These are phyloP conservation scores for Tapera naevia DNA, from an alignment of 2,797 vertebrate species.

Conservation along the genomic window DNA sequence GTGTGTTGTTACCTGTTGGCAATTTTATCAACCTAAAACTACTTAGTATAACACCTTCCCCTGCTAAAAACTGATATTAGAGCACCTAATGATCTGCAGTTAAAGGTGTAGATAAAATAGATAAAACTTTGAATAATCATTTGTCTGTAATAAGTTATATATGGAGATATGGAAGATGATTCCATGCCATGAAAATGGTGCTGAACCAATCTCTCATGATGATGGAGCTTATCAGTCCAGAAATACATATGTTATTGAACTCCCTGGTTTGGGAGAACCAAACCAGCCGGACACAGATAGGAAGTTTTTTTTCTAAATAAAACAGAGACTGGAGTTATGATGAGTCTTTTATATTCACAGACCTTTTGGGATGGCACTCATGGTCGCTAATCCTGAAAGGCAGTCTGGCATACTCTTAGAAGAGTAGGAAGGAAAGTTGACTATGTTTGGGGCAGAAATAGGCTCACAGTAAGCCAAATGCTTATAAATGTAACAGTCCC, in stretches of 20 bases:
- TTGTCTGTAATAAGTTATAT: not conserved
- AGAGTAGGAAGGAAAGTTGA: not conserved
- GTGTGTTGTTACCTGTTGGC: not conserved
- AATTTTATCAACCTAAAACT: not conserved
- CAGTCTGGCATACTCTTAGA: not conserved
- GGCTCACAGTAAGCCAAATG: not conserved
- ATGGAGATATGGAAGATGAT: not conserved
- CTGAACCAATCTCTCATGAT: not conserved
- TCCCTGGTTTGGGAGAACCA: not conserved
- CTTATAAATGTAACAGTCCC: not conserved
- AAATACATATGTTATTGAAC: not conserved
- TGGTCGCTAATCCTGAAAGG: not conserved
- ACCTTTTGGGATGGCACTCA: not conserved
- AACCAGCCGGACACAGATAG: not conserved
- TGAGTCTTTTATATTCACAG: not conserved
- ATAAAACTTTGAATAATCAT: not conserved
- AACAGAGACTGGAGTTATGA: rapidly evolving
- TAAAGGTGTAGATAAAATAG: not conserved
- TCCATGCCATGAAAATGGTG: not conserved
- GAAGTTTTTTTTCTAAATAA: not conserved
- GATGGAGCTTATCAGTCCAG: not conserved
- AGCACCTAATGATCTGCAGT: not conserved
- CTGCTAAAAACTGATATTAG: not conserved
- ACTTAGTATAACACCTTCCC: not conserved
- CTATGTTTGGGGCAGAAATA: not conserved